phyloP scores from a whole-genome alignment of 2,888 invertebrate species.

The Galerucella calmariensis region DNA sequence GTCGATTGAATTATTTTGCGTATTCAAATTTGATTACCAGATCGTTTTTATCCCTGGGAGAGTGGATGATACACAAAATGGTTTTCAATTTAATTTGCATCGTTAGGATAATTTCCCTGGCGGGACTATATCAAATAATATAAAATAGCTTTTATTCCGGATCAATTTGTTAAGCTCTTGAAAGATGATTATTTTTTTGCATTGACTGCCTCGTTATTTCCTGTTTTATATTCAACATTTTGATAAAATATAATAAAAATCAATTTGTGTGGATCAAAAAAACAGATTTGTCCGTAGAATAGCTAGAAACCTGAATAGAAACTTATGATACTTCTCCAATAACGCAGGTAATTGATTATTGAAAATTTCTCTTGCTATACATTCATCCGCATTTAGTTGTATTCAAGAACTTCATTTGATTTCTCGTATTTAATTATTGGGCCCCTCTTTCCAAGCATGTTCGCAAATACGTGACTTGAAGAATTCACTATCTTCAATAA shows the following conservation, averaged over 20 bases:
- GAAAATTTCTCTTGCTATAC: too few species aligned
- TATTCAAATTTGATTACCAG: conserved; percentile 30
- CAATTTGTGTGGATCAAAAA: too few species aligned
- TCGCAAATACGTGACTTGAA: too few species aligned
- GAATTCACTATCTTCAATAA: too few species aligned
- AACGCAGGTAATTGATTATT: too few species aligned
- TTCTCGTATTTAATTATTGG: too few species aligned
- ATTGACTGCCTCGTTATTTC: neutral
- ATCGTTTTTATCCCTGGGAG: conserved; percentile 27
- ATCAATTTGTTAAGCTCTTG: conserved; percentile 3
- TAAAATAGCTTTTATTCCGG: conserved; percentile 13
- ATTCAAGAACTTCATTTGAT: too few species aligned
- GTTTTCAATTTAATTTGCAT: conserved; percentile 39
- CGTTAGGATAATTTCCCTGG: conserved; percentile 38
- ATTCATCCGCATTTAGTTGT: too few species aligned
- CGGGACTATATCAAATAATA: conserved; percentile 26
- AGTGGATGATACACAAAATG: conserved; percentile 30
- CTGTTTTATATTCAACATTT: neutral
- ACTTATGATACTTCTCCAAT: too few species aligned
- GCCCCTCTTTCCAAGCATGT: too few species aligned
- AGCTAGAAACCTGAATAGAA: neutral
- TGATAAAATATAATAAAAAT: neutral
- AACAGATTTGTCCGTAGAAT: too few species aligned
- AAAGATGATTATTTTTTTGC: neutral
- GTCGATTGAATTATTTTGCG: conserved; percentile 15